phyloP scores from a whole-genome alignment of 2,797 vertebrate genomes.

The Esox lucius region DNA sequence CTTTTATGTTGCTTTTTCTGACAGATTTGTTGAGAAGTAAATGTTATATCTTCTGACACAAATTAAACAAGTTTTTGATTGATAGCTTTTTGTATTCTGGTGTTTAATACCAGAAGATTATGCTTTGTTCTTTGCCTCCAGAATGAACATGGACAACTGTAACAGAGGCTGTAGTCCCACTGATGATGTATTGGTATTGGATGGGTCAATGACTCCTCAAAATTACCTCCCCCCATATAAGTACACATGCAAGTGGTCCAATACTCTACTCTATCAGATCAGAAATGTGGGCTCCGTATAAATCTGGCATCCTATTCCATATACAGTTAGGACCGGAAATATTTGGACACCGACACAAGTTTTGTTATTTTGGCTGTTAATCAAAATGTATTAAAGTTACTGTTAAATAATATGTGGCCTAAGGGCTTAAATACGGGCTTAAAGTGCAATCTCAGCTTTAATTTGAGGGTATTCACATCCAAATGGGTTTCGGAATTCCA shows the following conservation, averaged over 20 bases:
- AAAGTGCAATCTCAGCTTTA: too few species aligned
- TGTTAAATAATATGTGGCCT: too few species aligned
- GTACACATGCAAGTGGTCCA: background rate
- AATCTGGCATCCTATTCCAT: background rate
- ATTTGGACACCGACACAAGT: too few species aligned
- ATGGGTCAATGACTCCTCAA: slow-evolving; percentile 47
- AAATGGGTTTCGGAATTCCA: too few species aligned
- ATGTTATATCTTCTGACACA: background rate
- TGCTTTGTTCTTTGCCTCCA: background rate
- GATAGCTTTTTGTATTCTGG: background rate
- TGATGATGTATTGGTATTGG: slow-evolving; percentile 46
- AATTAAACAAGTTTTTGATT: background rate
- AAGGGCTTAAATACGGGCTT: too few species aligned
- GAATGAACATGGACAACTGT: background rate
- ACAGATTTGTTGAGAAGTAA: background rate
- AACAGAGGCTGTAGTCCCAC: slow-evolving; percentile 19
- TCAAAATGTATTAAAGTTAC: too few species aligned
- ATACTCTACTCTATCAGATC: background rate
- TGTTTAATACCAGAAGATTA: background rate
- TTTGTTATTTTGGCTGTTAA: too few species aligned
- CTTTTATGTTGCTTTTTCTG: background rate
- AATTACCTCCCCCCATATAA: background rate
- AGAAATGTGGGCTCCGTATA: background rate
- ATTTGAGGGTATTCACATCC: too few species aligned
- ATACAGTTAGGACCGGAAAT: background rate